phyloP scores from a whole-genome alignment of 1,140 invertebrate species.

The Brachionus paranguensis region DNA sequence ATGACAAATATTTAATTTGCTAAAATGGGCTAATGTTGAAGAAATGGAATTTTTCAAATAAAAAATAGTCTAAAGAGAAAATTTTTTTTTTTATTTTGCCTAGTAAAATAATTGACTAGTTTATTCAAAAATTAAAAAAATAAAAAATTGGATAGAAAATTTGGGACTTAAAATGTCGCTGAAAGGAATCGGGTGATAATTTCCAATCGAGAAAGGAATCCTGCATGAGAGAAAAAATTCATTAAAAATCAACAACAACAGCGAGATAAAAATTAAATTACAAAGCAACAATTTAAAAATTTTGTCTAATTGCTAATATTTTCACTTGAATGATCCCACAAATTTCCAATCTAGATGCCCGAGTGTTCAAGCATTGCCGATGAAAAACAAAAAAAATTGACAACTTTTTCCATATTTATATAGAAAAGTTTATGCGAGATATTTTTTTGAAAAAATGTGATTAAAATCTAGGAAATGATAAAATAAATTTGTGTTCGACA shows the following conservation, averaged over 20 bases:
- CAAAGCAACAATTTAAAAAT: background rate
- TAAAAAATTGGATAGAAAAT: background rate
- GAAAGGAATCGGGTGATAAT: background rate
- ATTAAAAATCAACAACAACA: background rate
- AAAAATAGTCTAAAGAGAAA: background rate
- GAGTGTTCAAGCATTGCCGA: background rate
- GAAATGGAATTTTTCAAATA: background rate
- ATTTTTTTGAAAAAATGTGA: background rate
- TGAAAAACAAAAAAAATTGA: background rate
- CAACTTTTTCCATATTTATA: background rate
- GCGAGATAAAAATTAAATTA: background rate
- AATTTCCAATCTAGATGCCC: background rate
- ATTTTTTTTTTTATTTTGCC: background rate
- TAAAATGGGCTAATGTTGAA: background rate
- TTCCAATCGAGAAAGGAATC: background rate
- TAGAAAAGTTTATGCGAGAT: background rate
- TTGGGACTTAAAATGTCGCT: background rate
- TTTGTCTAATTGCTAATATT: background rate
- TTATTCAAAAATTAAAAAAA: background rate
- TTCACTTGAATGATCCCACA: conserved; percentile 11
- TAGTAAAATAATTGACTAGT: background rate
- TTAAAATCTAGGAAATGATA: background rate
- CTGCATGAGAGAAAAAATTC: background rate
- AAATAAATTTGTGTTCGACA: background rate
- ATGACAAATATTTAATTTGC: background rate